A percentile compares a stretch with the other conserved stretches of the same genome.
Evolutionary conservation across 2,113 vertebrate species (phyloP).

Genomic region (Cebidichthys violaceus): DNA sequence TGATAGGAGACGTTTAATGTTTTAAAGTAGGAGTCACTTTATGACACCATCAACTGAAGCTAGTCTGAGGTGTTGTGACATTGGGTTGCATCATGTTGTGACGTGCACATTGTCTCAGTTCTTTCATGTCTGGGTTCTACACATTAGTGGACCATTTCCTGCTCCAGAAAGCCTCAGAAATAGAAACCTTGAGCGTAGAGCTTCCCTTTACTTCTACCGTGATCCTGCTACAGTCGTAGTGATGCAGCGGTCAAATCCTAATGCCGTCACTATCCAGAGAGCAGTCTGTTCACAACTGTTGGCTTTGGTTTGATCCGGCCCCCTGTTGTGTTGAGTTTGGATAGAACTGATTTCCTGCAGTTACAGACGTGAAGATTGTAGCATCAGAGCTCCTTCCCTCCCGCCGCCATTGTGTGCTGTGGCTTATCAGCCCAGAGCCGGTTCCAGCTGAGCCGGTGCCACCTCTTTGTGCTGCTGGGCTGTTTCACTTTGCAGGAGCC

Average conservation of each 20-base stretch:
- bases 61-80: not conserved
- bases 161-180: no score
- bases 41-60: not conserved
- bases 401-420: constrained; percentile 23
- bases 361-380: not conserved
- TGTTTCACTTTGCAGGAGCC: constrained; percentile 40
- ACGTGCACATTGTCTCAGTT: no score
- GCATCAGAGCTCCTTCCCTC: not conserved
- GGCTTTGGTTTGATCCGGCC: no score
- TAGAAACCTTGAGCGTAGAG: no score
- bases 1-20: no score
- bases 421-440: constrained; percentile 34
- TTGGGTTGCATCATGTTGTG: not conserved
- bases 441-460: constrained; percentile 5
- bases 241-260: no score
- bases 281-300: no score
- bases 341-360: not conserved
- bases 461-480: constrained; percentile 31
- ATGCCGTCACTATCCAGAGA: no score
- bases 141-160: no score
- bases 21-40: not conserved
- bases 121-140: no score
- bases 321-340: not conserved
- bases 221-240: no score
- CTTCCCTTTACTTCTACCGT: no score